Evolutionary conservation across 2,797 vertebrate genomes (phyloP).

Genomic region (Lithobates sylvaticus): DNA sequence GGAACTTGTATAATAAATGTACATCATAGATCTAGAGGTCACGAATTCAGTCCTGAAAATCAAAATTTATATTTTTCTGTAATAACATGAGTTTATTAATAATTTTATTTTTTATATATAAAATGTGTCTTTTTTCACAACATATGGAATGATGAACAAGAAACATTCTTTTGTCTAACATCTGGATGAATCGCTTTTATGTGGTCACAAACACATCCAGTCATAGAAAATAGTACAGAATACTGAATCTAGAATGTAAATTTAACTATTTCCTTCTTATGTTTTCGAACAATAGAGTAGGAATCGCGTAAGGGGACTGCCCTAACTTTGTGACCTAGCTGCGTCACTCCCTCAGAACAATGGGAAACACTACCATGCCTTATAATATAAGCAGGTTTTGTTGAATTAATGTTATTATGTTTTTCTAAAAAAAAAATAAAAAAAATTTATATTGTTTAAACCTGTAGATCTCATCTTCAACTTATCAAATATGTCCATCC

Average conservation of each 20-base stretch:
- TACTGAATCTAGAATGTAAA: background rate
- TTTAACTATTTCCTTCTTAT: slow-evolving; percentile 27
- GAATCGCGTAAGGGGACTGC: background rate
- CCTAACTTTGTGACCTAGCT: slow-evolving; percentile 23
- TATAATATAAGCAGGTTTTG: background rate
- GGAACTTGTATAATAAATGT: background rate
- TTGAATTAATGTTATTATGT: background rate
- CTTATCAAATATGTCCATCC: background rate
- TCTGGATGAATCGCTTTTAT: slow-evolving; percentile 38
- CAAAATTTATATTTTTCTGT: background rate
- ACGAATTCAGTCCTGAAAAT: background rate
- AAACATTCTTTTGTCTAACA: slow-evolving; percentile 37
- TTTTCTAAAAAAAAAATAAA: background rate
- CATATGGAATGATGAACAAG: slow-evolving; percentile 12
- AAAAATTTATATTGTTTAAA: background rate
- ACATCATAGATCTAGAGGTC: background rate
- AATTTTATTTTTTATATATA: background rate
- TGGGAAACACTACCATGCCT: background rate
- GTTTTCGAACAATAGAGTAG: slow-evolving; percentile 30
- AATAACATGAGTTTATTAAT: background rate
- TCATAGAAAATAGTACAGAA: background rate
- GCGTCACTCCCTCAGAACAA: slow-evolving; percentile 29
- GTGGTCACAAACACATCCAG: slow-evolving; percentile 19
- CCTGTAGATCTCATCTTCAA: background rate
- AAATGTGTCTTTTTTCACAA: background rate